phyloP scores from a whole-genome alignment of 1,140 invertebrate species.

The Tyrophagus putrescentiae region DNA sequence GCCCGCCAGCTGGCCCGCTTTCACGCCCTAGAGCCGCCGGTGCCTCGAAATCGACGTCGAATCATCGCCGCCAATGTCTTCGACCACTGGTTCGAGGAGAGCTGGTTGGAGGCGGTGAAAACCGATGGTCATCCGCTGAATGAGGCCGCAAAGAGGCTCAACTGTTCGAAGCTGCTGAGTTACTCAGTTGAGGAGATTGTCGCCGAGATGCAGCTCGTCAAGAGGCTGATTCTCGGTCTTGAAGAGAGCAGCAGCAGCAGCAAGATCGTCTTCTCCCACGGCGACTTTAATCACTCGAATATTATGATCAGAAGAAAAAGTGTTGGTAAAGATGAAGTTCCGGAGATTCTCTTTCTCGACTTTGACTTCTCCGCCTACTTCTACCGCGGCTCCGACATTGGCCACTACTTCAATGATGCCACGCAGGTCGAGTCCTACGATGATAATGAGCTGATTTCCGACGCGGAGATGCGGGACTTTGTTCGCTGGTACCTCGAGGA shows the following conservation, averaged over 20 bases:
- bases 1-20: not conserved
- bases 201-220: too few species aligned
- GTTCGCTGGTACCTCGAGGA: not conserved
- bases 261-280: not conserved
- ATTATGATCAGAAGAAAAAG: too few species aligned
- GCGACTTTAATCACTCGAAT: constrained; percentile 4
- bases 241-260: not conserved
- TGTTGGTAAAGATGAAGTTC: not conserved
- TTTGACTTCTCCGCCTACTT: constrained; percentile 7
- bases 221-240: not conserved
- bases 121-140: not conserved
- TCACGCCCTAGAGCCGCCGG: not conserved
- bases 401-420: constrained; percentile 4
- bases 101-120: not conserved
- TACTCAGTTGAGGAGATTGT: too few species aligned
- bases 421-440: not conserved
- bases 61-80: not conserved
- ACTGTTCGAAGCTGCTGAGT: too few species aligned
- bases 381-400: constrained; percentile 9
- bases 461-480: not conserved
- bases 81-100: not conserved
- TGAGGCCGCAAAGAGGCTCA: not conserved
- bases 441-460: not conserved
- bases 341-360: constrained; percentile 6
- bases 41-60: not conserved